Evolutionary conservation across 2,888 invertebrate genomes (phyloP).

Genomic region (Dilophus febrilis): DNA sequence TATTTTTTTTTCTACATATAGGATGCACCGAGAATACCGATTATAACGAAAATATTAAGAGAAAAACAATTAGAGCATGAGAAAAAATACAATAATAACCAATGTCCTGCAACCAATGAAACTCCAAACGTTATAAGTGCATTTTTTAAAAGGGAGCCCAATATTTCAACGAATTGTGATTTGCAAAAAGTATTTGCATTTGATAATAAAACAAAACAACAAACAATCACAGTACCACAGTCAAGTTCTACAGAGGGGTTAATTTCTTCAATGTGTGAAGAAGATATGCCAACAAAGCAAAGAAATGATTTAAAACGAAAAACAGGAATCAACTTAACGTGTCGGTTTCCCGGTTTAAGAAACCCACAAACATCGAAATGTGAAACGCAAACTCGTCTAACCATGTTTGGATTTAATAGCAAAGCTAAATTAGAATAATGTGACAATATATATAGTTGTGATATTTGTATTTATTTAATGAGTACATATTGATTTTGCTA

Average conservation of each 20-base stretch:
- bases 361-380: slow-evolving; percentile 20
- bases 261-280: no score
- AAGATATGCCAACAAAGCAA: no score
- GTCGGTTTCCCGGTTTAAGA: slow-evolving; percentile 7
- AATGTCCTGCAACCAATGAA: background rate
- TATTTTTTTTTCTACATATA: no score
- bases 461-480: no score
- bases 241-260: no score
- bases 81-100: no score
- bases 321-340: slow-evolving; percentile 13
- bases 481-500: no score
- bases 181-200: background rate
- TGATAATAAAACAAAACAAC: background rate
- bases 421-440: slow-evolving; percentile 18
- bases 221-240: slow-evolving; percentile 8
- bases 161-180: no score
- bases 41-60: no score
- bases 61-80: background rate
- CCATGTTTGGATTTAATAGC: slow-evolving; percentile 48
- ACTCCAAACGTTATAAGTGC: background rate
- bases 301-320: slow-evolving; percentile 10
- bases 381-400: slow-evolving; percentile 38
- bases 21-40: no score
- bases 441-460: no score
- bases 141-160: background rate